Base-by-base conservation (phyloP, 1,140 invertebrate species). In the Daktulosphaira vitifoliae region DNA sequence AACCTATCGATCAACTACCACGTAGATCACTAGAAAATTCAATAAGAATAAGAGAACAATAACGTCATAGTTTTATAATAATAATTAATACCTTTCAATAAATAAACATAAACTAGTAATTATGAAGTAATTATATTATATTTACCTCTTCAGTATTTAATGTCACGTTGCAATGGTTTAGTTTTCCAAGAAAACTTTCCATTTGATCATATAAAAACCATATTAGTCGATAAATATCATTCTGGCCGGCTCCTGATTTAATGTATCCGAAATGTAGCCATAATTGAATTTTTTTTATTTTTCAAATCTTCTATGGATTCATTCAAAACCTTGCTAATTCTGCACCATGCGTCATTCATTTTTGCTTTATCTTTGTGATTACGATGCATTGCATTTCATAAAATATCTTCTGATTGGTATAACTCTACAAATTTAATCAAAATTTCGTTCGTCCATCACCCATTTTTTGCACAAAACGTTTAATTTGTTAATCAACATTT, bases 231-330 rank as follows among this genome's bases (percentile, higher is more conserved):
- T 7, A 16, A 18, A 16, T 48, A 4, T 48, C 44, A 16, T 48
- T 22, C 18, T 22, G 7, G 4, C 29, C 29, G 29, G 29, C 5
- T 11, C 29, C 29, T 6, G 29, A 6, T 33, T 33, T 33, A 44
- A n/a, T 11, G 39, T 11, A 4, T 3, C 39, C 39, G 39, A 44
- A 44, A 44, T 11, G 39, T 44, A 7, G 39, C 39, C 39, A 44
- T 44, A 52, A 51, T 16, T 26, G 49, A 51, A 51, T 51, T 26
- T 26, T 48, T 51, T 26, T 51, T 51, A 13, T 29, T 51, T 51
- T 51, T 51, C n/a, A 51, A 26, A 26, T 51, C 49, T 15, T 25
- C 49, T n/a, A 51, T 51, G 7, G 46, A 1, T 48, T 22, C 23
- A 18, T 48, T 48, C 18, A 48, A 48, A 48, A 20, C 23, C 16